These are phyloP conservation scores for Himalopsyche tibetana DNA, from an alignment of 2,888 invertebrate genomes.

Conservation along the genomic window DNA sequence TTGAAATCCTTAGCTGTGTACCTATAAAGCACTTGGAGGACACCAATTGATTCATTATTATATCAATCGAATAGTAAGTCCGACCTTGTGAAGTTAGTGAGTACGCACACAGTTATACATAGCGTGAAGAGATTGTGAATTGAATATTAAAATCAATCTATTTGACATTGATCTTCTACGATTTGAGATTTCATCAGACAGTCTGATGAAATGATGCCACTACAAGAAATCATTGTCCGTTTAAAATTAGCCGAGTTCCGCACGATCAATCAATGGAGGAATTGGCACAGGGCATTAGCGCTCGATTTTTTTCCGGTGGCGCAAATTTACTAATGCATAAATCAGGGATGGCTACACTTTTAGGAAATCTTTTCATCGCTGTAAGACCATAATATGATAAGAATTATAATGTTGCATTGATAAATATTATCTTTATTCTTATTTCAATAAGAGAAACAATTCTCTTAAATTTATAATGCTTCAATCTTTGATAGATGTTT, in stretches of 20 bases:
- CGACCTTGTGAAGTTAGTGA: conserved; percentile 16
- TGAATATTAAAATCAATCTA: conserved; percentile 9
- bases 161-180: conserved; percentile 26
- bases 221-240: conserved; percentile 19
- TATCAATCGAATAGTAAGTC: conserved; percentile 3
- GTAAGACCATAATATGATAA: too few species aligned
- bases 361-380: too few species aligned
- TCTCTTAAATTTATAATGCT: too few species aligned
- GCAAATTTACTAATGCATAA: background rate
- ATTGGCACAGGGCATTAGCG: conserved; percentile 10
- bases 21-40: background rate
- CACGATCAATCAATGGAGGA: conserved; percentile 2
- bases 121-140: background rate
- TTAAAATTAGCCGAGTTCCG: background rate
- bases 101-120: background rate
- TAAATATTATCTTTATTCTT: too few species aligned
- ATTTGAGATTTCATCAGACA: conserved; percentile 4
- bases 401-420: too few species aligned
- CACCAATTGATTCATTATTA: background rate
- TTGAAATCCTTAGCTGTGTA: too few species aligned
- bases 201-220: conserved; percentile 13
- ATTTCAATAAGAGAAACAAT: too few species aligned
- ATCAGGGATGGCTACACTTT: too few species aligned
- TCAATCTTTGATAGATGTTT: too few species aligned
- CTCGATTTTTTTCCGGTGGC: background rate